Base-by-base conservation (phyloP, 2,797 vertebrate genomes). In the Spondyliosoma cantharus region DNA sequence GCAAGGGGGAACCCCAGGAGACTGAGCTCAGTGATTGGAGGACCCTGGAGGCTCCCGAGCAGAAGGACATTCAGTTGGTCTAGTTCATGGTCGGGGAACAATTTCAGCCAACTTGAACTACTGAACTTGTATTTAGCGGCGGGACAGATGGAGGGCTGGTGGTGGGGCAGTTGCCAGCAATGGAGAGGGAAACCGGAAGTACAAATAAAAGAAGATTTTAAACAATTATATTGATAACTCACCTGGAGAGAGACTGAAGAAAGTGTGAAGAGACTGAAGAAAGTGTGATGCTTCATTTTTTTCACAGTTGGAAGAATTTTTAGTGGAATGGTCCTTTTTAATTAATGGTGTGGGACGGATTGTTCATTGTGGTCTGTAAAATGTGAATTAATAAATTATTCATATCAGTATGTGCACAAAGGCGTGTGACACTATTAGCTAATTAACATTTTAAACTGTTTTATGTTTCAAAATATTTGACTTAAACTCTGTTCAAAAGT, bases 301-400 rank as follows among this genome's bases (percentile, higher is more conserved):
- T 90, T 89, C 88, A 76, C 86, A 85, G 88, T 75, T 86, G 52
- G 82, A 89, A 86, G 84, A 71, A 86, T 86, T 91, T 93, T 94
- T 90, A 89, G 81, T 93, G 92, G 59, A 90, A 87, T 83, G 75
- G 81, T 90, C 60, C 70, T 92, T 93, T 93, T 92, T 81, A 91
- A 88, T 83, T 85, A 76, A 86, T 87, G 68, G 73, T 80, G 82
- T 74, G 57, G 52, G 82, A 69, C 65, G 59, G 57, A 82, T 80
- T 53, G 61, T 70, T 86, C 84, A 87, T 90, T 81, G 82, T 90
- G 87, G 82, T 83, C 74, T 94, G 90, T 94, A 93, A 89, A 93
- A 92, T 95, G 91, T 94, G 89, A 94, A 94, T 92, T 91, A 95
- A 95, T 95, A 95, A 96, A 95, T 95, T 95, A 95, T 95, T 95